Percentiles rank a stretch among this genome's conserved stretches.
Evolutionary conservation across 2,888 invertebrate genomes (phyloP).

Genomic region (Hylaea fasciaria): DNA sequence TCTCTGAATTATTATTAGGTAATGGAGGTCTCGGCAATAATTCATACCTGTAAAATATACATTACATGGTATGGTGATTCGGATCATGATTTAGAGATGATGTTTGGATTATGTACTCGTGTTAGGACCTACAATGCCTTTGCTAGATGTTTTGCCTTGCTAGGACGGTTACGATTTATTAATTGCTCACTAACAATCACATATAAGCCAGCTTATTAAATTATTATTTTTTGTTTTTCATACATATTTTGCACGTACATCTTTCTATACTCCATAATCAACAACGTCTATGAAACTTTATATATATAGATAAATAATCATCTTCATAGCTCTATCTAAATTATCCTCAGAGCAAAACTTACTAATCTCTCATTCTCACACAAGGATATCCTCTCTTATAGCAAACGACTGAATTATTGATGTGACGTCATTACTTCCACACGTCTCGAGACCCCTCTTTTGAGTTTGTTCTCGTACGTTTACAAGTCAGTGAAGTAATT

Average conservation of each 20-base stretch:
- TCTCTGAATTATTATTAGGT: slow-evolving; percentile 52
- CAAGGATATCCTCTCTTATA: slow-evolving; percentile 20
- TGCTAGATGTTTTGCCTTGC: too few relatives aligned
- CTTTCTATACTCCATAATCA: too few relatives aligned
- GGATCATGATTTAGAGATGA: slow-evolving; percentile 12
- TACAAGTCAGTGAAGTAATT: slow-evolving; percentile 53
- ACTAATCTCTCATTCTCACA: slow-evolving; percentile 18
- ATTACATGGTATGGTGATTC: slow-evolving; percentile 21
- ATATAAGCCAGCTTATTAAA: too few relatives aligned
- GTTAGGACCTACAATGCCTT: too few relatives aligned
- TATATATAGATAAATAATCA: too few relatives aligned
- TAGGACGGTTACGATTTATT: too few relatives aligned
- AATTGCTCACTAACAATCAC: too few relatives aligned
- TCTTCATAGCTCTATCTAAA: too few relatives aligned
- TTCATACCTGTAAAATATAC: slow-evolving; percentile 37
- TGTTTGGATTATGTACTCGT: slow-evolving; percentile 7
- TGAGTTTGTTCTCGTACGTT: slow-evolving; percentile 51
- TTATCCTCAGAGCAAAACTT: too few relatives aligned
- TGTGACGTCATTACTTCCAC: slow-evolving; percentile 49
- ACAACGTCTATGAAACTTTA: too few relatives aligned
- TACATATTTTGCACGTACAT: too few relatives aligned
- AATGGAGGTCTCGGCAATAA: slow-evolving; percentile 35
- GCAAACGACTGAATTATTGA: slow-evolving; percentile 49
- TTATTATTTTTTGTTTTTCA: too few relatives aligned
- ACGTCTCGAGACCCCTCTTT: slow-evolving; percentile 55